Conservation (phyloP, 2,113 vertebrate species). For the Brachyhypopomus occidentalis region DNA sequence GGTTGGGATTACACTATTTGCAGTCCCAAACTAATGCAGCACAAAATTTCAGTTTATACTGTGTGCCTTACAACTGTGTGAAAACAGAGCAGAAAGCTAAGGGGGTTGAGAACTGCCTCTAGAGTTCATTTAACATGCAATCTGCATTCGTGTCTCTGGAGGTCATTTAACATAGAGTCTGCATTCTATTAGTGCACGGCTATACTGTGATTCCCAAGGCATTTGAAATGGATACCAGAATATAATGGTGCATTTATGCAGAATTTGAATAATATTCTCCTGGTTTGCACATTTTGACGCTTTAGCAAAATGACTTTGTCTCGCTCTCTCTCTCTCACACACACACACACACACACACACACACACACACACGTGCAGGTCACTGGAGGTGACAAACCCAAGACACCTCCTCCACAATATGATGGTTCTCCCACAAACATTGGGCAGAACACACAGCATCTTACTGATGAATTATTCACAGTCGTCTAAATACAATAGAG, state of each 20-base stretch:
- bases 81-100: background rate
- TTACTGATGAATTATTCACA: constrained; percentile 42
- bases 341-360: constrained; percentile 7
- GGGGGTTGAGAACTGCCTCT: background rate
- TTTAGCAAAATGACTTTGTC: constrained; percentile 13
- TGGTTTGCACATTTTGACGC: constrained; percentile 35
- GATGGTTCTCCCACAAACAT: constrained; percentile 26
- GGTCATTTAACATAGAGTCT: constrained; percentile 29
- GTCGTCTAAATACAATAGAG: background rate
- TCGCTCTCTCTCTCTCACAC: background rate
- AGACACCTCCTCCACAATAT: constrained; percentile 27
- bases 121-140: too few species aligned
- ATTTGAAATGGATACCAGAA: background rate
- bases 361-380: background rate
- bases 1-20: too few species aligned
- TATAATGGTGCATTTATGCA: background rate
- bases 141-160: background rate
- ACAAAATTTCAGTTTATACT: background rate
- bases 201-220: constrained; percentile 19
- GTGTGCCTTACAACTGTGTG: background rate
- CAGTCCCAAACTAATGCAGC: background rate
- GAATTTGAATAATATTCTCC: constrained; percentile 7
- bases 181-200: constrained; percentile 5
- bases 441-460: background rate
- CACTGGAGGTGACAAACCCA: constrained; percentile 6